A percentile compares a stretch with the other conserved stretches of the same genome.
Conservation (phyloP, 2,888 invertebrate genomes). For the Apodemia duryi region DNA sequence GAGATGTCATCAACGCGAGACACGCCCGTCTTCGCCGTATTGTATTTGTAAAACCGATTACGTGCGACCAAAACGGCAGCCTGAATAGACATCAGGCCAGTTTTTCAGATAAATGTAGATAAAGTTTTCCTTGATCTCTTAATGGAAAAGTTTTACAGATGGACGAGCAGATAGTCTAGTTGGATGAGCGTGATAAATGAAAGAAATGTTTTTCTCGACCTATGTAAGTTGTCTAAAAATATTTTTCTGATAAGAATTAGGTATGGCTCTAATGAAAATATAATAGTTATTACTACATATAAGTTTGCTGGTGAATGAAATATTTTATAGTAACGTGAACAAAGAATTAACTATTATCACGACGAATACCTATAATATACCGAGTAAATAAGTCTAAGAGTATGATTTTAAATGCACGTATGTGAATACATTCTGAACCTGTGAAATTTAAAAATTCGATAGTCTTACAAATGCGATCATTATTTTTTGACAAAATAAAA, state of each 20-base stretch:
- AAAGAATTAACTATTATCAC: too few relatives aligned
- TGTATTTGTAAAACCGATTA: constrained; percentile 50
- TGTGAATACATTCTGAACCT: too few relatives aligned
- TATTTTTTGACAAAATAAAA: too few relatives aligned
- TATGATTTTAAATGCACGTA: too few relatives aligned
- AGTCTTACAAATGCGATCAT: too few relatives aligned
- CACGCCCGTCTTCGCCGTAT: constrained; percentile 47
- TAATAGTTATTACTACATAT: background rate
- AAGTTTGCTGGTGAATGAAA: background rate
- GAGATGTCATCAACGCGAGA: constrained; percentile 65
- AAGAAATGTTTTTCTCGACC: constrained; percentile 2
- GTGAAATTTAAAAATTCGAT: too few relatives aligned
- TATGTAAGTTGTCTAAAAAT: background rate
- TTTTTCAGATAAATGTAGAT: background rate
- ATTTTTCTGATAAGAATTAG: constrained; percentile 5
- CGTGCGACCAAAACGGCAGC: constrained; percentile 12
- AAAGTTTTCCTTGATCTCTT: constrained; percentile 14
- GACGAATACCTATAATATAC: too few relatives aligned
- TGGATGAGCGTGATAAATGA: constrained; percentile 12
- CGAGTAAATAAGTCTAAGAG: too few relatives aligned
- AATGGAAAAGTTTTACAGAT: constrained; percentile 14
- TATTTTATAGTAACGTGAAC: too few relatives aligned
- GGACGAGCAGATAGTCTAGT: constrained; percentile 2
- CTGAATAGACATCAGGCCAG: background rate
- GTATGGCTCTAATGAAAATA: background rate